Base-by-base conservation (phyloP, 2,113 vertebrate species). In the Trematocara macrostoma region DNA sequence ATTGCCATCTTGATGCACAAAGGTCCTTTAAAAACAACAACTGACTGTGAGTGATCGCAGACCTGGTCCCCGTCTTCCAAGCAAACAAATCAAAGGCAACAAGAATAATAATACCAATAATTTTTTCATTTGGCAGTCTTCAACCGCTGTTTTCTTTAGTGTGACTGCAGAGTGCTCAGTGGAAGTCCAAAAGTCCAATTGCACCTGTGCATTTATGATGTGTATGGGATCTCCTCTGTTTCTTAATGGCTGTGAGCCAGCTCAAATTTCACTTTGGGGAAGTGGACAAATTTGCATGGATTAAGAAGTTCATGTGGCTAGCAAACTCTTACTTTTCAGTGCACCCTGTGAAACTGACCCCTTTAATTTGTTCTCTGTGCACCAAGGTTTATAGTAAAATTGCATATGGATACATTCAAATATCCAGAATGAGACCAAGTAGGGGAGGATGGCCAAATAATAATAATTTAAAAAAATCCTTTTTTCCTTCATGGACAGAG, bases 391-490 rank as follows among this genome's bases (percentile, higher is more conserved):
- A 31, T 23, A 18, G 23, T 47, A 47, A 29, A 74, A 45, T 71
- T 23, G 8, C 67, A 26, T 26, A 74, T 74, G 69, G 1, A 76
- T 45, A 49, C 1, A 31, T 31, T 23, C 42, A 76, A 76, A 76
- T 7, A 29, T 29, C 26, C 15, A 49, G 23, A 74, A 74, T 47
- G 69, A 23, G 14, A 74, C 69, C 69, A 10, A 47, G 40, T 29
- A 29, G 42, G 23, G 26, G 45, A 76, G 26, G 71, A 49, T 49
- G 15, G 45, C 15, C 45, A 76, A 49, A 47, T 45, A 76, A 76
- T 23, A 69, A 59, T 34, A 34, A 59, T 16, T 45, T 0, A 8
- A 12, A 20, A 0, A 23, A 14, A 9, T 12, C 2, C 4, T 42
- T 2, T 26, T 45, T 16, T 9, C 2, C 20, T 18, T 74, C 42